These are phyloP conservation scores for Motacilla alba DNA, from an alignment of 2,113 vertebrate genomes.

Conservation along the genomic window DNA sequence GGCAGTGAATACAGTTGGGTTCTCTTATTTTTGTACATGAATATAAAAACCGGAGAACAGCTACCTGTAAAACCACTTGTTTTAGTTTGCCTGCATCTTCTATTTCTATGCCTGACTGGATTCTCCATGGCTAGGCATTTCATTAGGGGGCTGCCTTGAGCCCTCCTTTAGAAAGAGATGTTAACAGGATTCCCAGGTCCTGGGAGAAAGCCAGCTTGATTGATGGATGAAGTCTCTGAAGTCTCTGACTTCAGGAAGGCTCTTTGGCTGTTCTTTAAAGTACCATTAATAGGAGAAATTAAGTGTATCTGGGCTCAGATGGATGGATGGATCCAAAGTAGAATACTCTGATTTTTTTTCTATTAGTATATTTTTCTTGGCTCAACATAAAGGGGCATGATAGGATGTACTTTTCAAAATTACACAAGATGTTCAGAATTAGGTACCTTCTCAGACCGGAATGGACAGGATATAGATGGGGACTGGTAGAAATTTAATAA, in stretches of 20 bases:
- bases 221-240: neutral
- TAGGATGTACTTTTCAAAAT: neutral
- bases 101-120: neutral
- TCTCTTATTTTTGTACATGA: neutral
- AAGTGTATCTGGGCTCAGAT: neutral
- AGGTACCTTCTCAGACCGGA: neutral
- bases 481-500: neutral
- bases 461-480: neutral
- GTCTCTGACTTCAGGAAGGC: neutral
- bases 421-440: neutral
- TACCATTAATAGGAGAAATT: neutral
- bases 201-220: neutral
- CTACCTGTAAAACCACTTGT: neutral
- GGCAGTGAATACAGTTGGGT: neutral
- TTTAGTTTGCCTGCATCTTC: neutral
- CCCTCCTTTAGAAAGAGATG: neutral
- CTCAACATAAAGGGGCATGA: neutral
- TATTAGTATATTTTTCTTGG: neutral
- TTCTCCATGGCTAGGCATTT: neutral
- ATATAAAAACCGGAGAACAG: neutral
- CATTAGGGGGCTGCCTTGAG: neutral
- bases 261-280: slow-evolving; percentile 6
- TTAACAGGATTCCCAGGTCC: neutral
- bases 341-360: neutral
- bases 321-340: neutral